Base-by-base conservation (phyloP, 2,797 vertebrate species). In the Pterois miles region DNA sequence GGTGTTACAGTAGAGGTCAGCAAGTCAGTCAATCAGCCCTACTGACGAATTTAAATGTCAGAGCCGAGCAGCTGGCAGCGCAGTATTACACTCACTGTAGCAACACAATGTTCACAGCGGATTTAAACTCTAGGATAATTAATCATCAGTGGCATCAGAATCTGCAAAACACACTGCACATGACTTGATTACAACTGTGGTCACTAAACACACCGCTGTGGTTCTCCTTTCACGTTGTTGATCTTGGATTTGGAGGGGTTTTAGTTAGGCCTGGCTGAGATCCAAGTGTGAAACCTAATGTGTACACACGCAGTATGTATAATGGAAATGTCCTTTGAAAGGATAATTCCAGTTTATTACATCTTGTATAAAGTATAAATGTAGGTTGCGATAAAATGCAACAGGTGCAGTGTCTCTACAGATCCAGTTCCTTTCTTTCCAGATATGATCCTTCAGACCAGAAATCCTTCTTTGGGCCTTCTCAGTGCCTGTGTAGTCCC, bases 31-130 rank as follows among this genome's bases (percentile, higher is more conserved):
- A 18, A n/a, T 76, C 64, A 60, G 27, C 40, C 33, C 14, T 36
- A 25, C 13, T 22, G 58, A 43, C 53, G 33, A 4, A 60, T 76
- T 63, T 27, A 65, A 69, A 60, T 31, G 23, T 85, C 46, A 59
- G 53, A n/a, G 46, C 54, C 3, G 23, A 70, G 50, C 71, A 77
- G 62, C 57, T 82, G 76, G 48, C 27, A 57, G 43, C 46, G 38
- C 53, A 20, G 23, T 33, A 7, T 59, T 14, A 62, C 43, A 52
- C 48, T 52, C 20, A 52, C 48, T 52, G 48, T 48, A 48, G 46
- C 46, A 48, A 48, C 46, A 48, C 53, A 4, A 40, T 59, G 31
- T 38, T 65, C 29, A n/a, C 59, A 69, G 64, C 9, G 65, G 22
- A 59, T 43, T 31, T 66, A 72, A 50, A 75, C 8, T 52, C 7